phyloP scores from a whole-genome alignment of 1,140 invertebrate genomes.

The Thaumatotibia leucotreta region DNA sequence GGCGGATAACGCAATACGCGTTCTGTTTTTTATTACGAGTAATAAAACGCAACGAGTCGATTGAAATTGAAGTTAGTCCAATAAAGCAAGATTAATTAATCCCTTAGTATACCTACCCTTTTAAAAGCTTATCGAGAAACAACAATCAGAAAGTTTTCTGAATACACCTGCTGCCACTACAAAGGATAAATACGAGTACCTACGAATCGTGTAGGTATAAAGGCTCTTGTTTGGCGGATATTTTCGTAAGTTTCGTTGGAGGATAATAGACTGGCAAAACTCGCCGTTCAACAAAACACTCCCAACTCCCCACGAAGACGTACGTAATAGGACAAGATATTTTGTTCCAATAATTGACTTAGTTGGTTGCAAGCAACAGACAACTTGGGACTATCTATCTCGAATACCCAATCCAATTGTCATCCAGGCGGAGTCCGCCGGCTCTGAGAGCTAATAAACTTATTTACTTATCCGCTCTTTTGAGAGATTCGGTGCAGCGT shows the following conservation, averaged over 20 bases:
- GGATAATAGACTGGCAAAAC: conserved; percentile 5
- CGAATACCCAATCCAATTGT: conserved; percentile 47
- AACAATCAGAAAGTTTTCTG: neutral
- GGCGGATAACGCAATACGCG: neutral
- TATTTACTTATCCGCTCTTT: conserved; percentile 52
- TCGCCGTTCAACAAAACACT: conserved; percentile 3
- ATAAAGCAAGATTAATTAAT: neutral
- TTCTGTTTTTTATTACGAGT: conserved; percentile 2
- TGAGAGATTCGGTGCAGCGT: conserved; percentile 53
- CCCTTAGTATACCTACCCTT: neutral
- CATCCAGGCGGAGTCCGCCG: conserved; percentile 26
- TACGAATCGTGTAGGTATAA: neutral
- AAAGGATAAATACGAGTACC: neutral
- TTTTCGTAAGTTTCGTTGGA: neutral
- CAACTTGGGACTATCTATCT: conserved; percentile 36
- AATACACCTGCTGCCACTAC: neutral
- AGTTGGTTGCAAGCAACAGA: conserved; percentile 8
- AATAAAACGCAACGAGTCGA: conserved; percentile 8
- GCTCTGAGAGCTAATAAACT: conserved; percentile 48
- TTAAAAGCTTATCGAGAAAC: neutral
- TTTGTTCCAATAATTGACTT: conserved; percentile 11
- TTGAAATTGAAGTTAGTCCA: neutral
- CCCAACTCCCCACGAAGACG: neutral
- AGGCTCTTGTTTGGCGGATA: neutral
- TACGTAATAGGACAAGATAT: conserved; percentile 7